phyloP scores from a whole-genome alignment of 2,797 vertebrate species.

The Diceros bicornis region DNA sequence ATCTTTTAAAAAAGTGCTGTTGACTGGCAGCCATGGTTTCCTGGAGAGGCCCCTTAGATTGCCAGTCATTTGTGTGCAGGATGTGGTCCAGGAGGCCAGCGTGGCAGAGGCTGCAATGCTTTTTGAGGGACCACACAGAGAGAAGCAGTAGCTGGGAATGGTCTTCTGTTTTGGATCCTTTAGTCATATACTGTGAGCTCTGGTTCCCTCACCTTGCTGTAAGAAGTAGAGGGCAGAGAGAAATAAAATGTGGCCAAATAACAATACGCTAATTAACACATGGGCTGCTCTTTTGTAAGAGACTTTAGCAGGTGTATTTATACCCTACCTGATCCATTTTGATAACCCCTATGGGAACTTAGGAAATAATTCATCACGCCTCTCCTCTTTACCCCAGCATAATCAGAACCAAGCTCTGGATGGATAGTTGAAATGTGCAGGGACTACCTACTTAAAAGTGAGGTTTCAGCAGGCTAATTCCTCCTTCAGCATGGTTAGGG shows the following conservation, averaged over 20 bases:
- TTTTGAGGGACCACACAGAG: background rate
- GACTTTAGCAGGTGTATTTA: background rate
- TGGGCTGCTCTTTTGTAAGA: background rate
- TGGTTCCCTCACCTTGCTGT: background rate
- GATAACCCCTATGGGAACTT: background rate
- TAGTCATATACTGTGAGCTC: background rate
- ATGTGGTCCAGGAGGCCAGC: background rate
- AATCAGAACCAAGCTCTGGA: background rate
- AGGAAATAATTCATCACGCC: background rate
- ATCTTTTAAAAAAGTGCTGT: background rate
- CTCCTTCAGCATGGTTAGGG: background rate
- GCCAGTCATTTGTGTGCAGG: background rate
- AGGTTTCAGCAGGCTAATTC: background rate
- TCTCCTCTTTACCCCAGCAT: background rate
- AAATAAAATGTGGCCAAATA: background rate
- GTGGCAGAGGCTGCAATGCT: background rate
- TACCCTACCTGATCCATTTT: background rate
- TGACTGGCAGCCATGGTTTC: background rate
- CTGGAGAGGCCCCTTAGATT: background rate
- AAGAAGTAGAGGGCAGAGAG: background rate
- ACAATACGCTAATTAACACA: background rate
- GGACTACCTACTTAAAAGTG: background rate
- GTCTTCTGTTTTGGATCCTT: background rate
- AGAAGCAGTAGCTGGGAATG: conserved; percentile 13
- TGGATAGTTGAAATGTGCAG: background rate